Percentiles rank a stretch among this genome's conserved stretches.
phyloP scores from a whole-genome alignment of 2,113 vertebrate genomes.

The Uropsilus gracilis region DNA sequence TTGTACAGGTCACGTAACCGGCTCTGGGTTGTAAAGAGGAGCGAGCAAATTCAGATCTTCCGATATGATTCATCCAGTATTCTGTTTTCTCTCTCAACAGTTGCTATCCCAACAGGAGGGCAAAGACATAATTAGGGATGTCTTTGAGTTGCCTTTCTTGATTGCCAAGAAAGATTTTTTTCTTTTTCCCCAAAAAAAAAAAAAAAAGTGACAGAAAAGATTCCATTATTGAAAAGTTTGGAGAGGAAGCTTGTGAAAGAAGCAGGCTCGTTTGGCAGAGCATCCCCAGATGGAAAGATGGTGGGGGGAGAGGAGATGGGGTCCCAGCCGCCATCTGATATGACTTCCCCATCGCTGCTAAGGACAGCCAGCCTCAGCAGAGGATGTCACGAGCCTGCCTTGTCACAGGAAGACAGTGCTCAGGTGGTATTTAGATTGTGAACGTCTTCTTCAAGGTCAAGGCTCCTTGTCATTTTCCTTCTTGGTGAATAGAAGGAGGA shows the following conservation, averaged over 20 bases:
- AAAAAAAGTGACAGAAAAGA: not conserved
- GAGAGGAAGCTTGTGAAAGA: not conserved
- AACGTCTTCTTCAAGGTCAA: not conserved
- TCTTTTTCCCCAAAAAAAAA: not conserved
- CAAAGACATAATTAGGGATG: not conserved
- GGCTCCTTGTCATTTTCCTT: not conserved
- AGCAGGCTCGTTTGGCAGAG: not conserved
- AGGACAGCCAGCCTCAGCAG: not conserved
- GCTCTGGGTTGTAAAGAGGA: not conserved
- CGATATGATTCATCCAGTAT: not conserved
- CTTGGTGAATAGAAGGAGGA: not conserved
- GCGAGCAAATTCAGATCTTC: not conserved
- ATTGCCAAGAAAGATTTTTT: not conserved
- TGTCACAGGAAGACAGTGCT: not conserved
- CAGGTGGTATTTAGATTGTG: not conserved
- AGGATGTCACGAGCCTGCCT: accelerated
- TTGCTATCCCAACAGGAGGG: not conserved
- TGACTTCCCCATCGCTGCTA: not conserved
- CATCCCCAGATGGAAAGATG: not conserved
- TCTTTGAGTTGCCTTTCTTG: not conserved
- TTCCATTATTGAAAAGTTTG: not conserved
- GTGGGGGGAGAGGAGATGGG: accelerated
- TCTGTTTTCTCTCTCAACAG: not conserved
- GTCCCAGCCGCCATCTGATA: accelerated
- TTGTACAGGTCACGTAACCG: too few species aligned